Percentiles rank a stretch among this genome's conserved stretches.
phyloP scores from a whole-genome alignment of 2,113 vertebrate genomes.

The Crotalus viridis region DNA sequence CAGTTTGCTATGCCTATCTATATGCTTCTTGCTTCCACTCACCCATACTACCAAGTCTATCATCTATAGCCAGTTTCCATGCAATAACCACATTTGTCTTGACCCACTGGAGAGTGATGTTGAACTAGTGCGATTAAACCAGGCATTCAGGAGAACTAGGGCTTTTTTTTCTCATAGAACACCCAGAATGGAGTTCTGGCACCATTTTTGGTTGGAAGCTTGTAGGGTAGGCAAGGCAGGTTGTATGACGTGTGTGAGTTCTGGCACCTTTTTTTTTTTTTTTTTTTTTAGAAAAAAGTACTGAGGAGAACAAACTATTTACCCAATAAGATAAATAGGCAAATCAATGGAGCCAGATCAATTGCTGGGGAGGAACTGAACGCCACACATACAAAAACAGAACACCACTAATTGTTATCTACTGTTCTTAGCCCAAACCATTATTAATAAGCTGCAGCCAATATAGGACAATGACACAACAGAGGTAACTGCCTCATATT shows the following conservation, averaged over 20 bases:
- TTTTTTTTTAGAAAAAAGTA: too few relatives aligned
- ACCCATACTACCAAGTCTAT: not conserved
- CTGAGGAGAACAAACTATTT: not conserved
- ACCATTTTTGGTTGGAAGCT: too few relatives aligned
- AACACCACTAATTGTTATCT: not conserved
- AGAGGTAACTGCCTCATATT: not conserved
- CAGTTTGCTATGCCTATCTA: not conserved
- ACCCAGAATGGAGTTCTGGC: too few relatives aligned
- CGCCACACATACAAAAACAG: not conserved
- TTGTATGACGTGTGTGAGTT: too few relatives aligned
- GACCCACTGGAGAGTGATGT: not conserved
- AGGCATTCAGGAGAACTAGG: not conserved
- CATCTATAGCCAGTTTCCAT: not conserved
- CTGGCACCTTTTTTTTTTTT: too few relatives aligned
- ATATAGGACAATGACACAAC: not conserved
- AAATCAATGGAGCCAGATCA: not conserved
- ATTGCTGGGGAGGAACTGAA: not conserved
- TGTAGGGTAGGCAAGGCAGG: too few relatives aligned
- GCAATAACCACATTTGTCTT: not conserved
- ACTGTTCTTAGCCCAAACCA: not conserved
- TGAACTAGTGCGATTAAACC: not conserved
- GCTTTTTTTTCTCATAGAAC: too few relatives aligned
- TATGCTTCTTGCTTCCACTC: not conserved
- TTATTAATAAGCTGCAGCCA: not conserved
- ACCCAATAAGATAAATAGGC: not conserved